Evolutionary conservation across 2,797 vertebrate species (phyloP).

Genomic region (Catostomus latipinnis): DNA sequence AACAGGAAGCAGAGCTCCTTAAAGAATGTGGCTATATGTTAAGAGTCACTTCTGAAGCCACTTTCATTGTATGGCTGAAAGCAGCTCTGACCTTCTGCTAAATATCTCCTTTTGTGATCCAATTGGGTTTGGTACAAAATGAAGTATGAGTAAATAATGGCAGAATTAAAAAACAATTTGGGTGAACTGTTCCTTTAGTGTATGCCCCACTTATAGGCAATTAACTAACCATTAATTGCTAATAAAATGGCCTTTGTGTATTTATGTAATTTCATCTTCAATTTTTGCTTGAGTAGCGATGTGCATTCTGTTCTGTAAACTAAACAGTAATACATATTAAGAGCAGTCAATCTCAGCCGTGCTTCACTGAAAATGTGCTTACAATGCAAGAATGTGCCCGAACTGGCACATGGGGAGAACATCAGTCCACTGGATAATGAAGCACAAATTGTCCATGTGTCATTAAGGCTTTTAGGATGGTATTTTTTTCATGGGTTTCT

Average conservation of each 20-base stretch:
- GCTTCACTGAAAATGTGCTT: not conserved
- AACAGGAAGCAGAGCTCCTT: not conserved
- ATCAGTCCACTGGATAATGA: not conserved
- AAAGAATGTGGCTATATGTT: not conserved
- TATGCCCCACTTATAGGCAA: no score
- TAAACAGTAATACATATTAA: slow-evolving; percentile 5
- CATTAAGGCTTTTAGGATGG: not conserved
- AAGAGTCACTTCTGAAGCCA: not conserved
- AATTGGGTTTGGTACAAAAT: not conserved
- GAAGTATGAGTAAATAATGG: no score
- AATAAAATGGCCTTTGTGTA: no score
- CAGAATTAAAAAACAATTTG: not conserved
- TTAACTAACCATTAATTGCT: no score
- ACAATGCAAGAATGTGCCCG: not conserved
- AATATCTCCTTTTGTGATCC: not conserved
- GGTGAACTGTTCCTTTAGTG: not conserved
- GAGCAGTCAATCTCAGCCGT: not conserved
- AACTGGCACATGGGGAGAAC: not conserved
- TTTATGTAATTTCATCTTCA: no score
- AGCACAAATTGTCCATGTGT: not conserved
- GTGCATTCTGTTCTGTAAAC: not conserved
- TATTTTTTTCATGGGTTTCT: not conserved
- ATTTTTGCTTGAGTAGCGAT: not conserved
- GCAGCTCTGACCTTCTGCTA: not conserved
- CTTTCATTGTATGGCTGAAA: not conserved